A percentile compares a stretch with the other conserved stretches of the same genome.
These are phyloP conservation scores for Steinernema feltiae DNA, from an alignment of 1,140 invertebrate species.

Conservation along the genomic window DNA sequence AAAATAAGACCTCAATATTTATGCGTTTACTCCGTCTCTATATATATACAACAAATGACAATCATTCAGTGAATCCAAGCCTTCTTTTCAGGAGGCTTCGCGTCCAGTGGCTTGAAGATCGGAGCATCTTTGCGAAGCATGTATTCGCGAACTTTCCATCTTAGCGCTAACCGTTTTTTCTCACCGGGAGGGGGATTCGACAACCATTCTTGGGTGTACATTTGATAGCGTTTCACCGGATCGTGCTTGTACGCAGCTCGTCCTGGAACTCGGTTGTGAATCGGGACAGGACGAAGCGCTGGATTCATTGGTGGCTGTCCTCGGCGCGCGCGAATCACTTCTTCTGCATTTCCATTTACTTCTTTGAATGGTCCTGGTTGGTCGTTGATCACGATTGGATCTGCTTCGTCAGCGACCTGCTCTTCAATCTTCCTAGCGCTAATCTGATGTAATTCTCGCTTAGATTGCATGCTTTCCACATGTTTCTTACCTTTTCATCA, in stretches of 20 bases:
- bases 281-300: not conserved
- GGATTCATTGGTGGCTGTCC: not conserved
- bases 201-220: slow-evolving; percentile 37
- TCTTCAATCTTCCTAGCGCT: too few species aligned
- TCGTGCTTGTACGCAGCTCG: slow-evolving; percentile 44
- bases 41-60: too few species aligned
- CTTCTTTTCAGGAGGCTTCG: slow-evolving; percentile 3
- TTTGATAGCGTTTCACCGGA: slow-evolving; percentile 27
- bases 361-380: not conserved
- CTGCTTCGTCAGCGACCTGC: not conserved
- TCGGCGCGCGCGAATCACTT: not conserved
- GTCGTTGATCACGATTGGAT: not conserved
- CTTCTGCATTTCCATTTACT: not conserved
- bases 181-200: slow-evolving; percentile 42
- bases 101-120: not conserved
- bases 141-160: slow-evolving; percentile 41
- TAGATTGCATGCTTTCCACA: too few species aligned
- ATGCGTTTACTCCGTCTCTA: too few species aligned
- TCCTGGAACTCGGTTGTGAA: slow-evolving; percentile 24
- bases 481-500: not conserved
- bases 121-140: slow-evolving; percentile 30
- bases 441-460: too few species aligned
- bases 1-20: not conserved
- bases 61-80: slow-evolving; percentile 6
- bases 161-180: slow-evolving; percentile 32